Evolutionary conservation across 2,888 invertebrate species (phyloP).

Genomic region (Hirtodrosophila histrioides): DNA sequence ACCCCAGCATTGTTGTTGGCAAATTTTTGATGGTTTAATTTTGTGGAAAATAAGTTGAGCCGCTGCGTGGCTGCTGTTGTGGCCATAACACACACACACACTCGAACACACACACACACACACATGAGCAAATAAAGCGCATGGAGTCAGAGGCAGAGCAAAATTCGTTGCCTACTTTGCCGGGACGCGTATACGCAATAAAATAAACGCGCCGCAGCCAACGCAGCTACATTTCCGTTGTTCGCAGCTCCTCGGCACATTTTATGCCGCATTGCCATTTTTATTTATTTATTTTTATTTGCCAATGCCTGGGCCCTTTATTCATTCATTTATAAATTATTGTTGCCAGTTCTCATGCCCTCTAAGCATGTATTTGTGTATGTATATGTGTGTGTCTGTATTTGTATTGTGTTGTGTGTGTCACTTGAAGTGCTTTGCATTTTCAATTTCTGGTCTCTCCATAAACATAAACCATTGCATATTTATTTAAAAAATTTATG

Average conservation of each 20-base stretch:
- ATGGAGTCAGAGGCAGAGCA: slow-evolving; percentile 7
- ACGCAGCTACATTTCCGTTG: slow-evolving; percentile 71
- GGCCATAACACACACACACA: slow-evolving; percentile 59
- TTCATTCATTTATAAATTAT: slow-evolving; percentile 78
- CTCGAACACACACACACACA: slow-evolving; percentile 14
- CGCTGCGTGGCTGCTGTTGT: slow-evolving; percentile 71
- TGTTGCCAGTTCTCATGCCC: slow-evolving; percentile 62
- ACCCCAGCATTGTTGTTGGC: slow-evolving; percentile 78
- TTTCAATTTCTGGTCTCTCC: slow-evolving; percentile 54
- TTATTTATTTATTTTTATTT: slow-evolving; percentile 79
- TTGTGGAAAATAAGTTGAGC: slow-evolving; percentile 81
- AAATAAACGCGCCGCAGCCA: slow-evolving; percentile 77
- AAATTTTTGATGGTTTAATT: slow-evolving; percentile 82
- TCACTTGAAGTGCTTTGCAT: slow-evolving; percentile 65
- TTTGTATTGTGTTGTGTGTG: slow-evolving; percentile 16
- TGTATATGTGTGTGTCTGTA: slow-evolving; percentile 16
- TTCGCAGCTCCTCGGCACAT: slow-evolving; percentile 58
- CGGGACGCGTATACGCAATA: slow-evolving; percentile 71
- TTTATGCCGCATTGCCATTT: slow-evolving; percentile 79
- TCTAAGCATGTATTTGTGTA: slow-evolving; percentile 49
- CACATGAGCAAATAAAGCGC: slow-evolving; percentile 34
- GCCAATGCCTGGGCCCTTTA: slow-evolving; percentile 69
- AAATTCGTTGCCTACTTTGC: slow-evolving; percentile 68
- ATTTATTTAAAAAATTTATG: slow-evolving; percentile 65
- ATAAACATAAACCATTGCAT: slow-evolving; percentile 34